Percentiles rank a stretch among this genome's conserved stretches.
These are phyloP conservation scores for Cremastinae sp. DNA, from an alignment of 2,888 invertebrate genomes.

Conservation along the genomic window DNA sequence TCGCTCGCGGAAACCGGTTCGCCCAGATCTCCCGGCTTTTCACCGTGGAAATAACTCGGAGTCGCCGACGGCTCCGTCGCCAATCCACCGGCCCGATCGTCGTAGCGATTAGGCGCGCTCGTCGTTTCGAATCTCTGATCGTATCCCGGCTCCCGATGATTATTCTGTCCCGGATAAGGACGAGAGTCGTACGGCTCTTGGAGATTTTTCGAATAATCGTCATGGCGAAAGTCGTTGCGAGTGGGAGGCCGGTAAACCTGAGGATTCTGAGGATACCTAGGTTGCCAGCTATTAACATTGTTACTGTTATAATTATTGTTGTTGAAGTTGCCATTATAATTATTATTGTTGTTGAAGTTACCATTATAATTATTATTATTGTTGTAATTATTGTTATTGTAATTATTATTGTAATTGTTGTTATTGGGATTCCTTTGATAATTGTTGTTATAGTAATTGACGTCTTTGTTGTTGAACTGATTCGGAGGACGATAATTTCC, in stretches of 20 bases:
- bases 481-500: slow-evolving; percentile 27
- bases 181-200: slow-evolving; percentile 16
- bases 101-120: neutral
- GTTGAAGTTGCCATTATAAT: too few relatives aligned
- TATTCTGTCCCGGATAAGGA: slow-evolving; percentile 3
- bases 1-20: slow-evolving; percentile 21
- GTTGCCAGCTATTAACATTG: too few relatives aligned
- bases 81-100: neutral
- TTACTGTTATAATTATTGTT: too few relatives aligned
- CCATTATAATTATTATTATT: neutral
- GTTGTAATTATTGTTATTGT: too few relatives aligned
- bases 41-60: slow-evolving; percentile 21
- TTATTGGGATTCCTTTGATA: too few relatives aligned
- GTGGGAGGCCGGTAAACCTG: slow-evolving; percentile 18
- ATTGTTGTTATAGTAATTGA: too few relatives aligned
- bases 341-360: too few relatives aligned
- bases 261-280: neutral
- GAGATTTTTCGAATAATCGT: slow-evolving; percentile 22
- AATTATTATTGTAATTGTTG: too few relatives aligned
- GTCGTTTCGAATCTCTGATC: slow-evolving; percentile 26
- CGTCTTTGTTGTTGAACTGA: slow-evolving; percentile 8
- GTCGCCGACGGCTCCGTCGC: neutral
- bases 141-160: neutral
- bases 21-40: neutral
- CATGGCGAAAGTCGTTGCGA: slow-evolving; percentile 41